phyloP scores from a whole-genome alignment of 1,140 invertebrate species.

The Ericerus pela region DNA sequence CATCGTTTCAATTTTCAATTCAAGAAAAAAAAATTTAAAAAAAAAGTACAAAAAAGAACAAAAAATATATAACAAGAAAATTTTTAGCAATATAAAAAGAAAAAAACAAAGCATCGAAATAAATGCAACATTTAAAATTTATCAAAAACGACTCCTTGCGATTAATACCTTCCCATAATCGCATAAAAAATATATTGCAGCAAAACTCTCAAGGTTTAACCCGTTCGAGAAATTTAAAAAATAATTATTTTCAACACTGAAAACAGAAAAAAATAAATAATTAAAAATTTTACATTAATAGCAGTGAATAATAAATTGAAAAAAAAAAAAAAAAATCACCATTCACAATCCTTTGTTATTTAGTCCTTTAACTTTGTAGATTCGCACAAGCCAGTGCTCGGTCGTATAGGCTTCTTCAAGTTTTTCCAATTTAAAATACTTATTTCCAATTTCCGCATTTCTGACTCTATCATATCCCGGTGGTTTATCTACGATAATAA shows the following conservation, averaged over 20 bases:
- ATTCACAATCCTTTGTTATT: constrained; percentile 51
- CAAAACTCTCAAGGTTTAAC: neutral
- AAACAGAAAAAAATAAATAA: neutral
- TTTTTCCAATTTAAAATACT: constrained; percentile 84
- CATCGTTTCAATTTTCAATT: no score
- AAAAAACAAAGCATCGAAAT: no score
- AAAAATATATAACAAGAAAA: no score
- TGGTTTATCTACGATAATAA: constrained; percentile 46
- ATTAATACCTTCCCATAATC: neutral
- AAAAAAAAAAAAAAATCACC: neutral
- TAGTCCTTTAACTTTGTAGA: constrained; percentile 86
- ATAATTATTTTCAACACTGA: neutral
- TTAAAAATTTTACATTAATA: neutral
- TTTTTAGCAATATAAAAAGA: no score
- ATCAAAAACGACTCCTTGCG: neutral
- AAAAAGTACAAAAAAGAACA: no score
- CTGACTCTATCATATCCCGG: constrained; percentile 81
- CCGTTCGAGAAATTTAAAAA: neutral
- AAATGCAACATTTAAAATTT: no score
- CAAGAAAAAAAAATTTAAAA: no score
- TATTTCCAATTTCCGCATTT: constrained; percentile 85
- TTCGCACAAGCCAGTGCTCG: constrained; percentile 88
- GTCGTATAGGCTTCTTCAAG: constrained; percentile 89
- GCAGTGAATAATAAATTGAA: neutral
- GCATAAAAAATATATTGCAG: neutral